These are phyloP conservation scores for Puntigrus tetrazona DNA, from an alignment of 2,113 vertebrate species.

Conservation along the genomic window DNA sequence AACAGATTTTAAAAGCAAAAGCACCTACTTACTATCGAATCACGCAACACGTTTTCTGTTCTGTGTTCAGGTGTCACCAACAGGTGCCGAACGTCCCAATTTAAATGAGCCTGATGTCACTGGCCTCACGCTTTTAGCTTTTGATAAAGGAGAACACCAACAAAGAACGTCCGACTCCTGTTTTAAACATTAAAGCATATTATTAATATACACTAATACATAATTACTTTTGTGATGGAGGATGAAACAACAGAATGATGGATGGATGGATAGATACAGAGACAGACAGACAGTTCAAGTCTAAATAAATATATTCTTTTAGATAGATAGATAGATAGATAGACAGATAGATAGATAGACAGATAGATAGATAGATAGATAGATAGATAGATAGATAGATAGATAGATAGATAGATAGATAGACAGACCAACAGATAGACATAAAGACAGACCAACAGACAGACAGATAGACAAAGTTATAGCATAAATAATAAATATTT, in stretches of 20 bases:
- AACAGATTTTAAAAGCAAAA: background rate
- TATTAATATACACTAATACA: background rate
- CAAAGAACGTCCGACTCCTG: background rate
- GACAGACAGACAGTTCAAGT: background rate
- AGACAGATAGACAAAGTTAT: background rate
- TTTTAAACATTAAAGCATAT: background rate
- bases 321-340: background rate
- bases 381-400: background rate
- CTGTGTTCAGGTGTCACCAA: background rate
- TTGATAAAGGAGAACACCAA: background rate
- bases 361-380: background rate
- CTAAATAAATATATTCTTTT: too few relatives aligned
- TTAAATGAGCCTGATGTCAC: background rate
- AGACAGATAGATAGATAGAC: background rate
- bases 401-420: background rate
- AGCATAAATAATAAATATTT: too few relatives aligned
- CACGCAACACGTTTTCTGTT: background rate
- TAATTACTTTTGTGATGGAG: background rate
- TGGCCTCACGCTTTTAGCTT: background rate
- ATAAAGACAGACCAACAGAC: background rate
- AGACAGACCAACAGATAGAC: background rate
- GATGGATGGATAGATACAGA: background rate
- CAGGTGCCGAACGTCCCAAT: background rate
- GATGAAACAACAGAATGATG: background rate
- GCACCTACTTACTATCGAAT: background rate